A percentile compares a stretch with the other conserved stretches of the same genome.
Conservation (phyloP, 2,888 invertebrate species). For the Acanthosepion lycidas region DNA sequence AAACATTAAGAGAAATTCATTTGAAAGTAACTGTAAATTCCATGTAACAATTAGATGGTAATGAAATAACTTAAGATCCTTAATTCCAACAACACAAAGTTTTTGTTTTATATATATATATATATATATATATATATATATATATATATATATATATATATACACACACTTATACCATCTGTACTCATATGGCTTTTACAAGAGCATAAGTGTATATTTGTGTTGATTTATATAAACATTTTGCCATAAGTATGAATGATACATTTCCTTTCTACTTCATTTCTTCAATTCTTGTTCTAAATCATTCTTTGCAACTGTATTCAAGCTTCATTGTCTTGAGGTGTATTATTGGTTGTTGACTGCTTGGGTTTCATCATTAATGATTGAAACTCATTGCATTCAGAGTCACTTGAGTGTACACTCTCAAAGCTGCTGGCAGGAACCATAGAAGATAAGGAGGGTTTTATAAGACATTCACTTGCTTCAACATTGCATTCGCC, state of each 20-base stretch:
- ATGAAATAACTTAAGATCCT: slow-evolving; percentile 1
- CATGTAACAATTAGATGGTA: background rate
- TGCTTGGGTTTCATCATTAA: slow-evolving; percentile 55
- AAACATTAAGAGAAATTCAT: background rate
- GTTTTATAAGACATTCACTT: slow-evolving; percentile 47
- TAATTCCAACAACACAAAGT: background rate
- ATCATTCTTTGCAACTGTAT: background rate
- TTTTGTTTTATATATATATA: too few species aligned
- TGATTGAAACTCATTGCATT: slow-evolving; percentile 63
- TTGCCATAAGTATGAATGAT: background rate
- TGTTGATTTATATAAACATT: background rate
- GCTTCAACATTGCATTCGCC: slow-evolving; percentile 46
- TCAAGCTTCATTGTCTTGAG: background rate
- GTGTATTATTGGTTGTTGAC: background rate
- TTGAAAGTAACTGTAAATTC: background rate
- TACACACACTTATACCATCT: too few species aligned
- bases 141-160: too few species aligned
- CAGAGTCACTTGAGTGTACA: slow-evolving; percentile 58
- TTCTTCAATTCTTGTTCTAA: background rate
- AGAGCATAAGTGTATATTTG: background rate
- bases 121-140: too few species aligned
- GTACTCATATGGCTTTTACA: too few species aligned
- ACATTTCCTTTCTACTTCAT: background rate
- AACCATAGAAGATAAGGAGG: slow-evolving; percentile 39
- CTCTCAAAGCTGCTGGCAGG: slow-evolving; percentile 49